Conservation (phyloP, 2,888 invertebrate species). For the Nowickia ferox region DNA sequence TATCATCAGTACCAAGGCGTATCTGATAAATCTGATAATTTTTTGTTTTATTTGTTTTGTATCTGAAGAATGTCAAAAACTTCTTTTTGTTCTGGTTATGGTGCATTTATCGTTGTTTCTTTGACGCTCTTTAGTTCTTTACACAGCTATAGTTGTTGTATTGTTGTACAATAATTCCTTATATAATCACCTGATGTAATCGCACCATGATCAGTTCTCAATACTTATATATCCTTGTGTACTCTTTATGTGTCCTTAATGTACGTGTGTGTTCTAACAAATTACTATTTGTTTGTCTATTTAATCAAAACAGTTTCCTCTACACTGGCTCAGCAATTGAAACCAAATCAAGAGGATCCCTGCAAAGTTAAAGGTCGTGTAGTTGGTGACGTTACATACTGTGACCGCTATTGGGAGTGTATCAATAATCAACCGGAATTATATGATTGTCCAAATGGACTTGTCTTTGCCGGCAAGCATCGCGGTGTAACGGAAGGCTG, state of each 20-base stretch:
- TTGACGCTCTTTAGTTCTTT: no score
- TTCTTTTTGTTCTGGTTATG: no score
- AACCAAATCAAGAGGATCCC: constrained; percentile 87
- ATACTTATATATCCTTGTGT: background rate
- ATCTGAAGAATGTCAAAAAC: no score
- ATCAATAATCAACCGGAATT: constrained; percentile 91
- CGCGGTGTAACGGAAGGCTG: constrained; percentile 94
- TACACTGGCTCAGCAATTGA: constrained; percentile 75
- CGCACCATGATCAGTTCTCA: background rate
- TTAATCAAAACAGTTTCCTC: constrained; percentile 57
- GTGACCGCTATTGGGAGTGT: constrained; percentile 92
- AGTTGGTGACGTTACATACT: constrained; percentile 91
- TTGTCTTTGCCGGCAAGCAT: constrained; percentile 94
- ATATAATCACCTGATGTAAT: no score
- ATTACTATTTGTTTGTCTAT: constrained; percentile 41
- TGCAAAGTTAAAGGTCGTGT: constrained; percentile 91
- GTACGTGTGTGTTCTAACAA: constrained; percentile 29
- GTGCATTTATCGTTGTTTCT: no score
- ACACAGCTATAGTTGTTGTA: no score
- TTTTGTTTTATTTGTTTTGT: no score
- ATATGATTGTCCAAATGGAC: constrained; percentile 95
- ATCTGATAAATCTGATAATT: no score
- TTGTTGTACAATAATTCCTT: no score
- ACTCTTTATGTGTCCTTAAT: background rate
- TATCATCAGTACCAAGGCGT: no score